Base-by-base conservation (phyloP, 2,888 invertebrate species). In the Proisotoma minuta region DNA sequence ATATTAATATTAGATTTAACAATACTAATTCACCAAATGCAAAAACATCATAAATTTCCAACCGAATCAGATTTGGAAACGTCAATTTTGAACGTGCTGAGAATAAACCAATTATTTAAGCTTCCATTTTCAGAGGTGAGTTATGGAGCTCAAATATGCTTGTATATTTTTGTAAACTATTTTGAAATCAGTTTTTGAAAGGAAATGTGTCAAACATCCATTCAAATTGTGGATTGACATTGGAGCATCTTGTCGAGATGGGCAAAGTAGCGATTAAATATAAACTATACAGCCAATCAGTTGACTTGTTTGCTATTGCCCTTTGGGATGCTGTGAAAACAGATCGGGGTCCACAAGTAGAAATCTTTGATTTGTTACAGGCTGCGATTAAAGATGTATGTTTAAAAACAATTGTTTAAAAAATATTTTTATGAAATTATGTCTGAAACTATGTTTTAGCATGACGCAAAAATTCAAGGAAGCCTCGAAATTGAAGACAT, bases 61-160 rank as follows among this genome's bases (percentile, higher is more conserved):
- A 23, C 5, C 8, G 23, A 53, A 4, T 12, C 22, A 1, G 62
- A 63, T 27, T 18, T 63, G 18, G 51, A 59, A 18, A 27, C 62
- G 5, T 60, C 68, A 3, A 60, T 62, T 51, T 53, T 52, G 18
- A 57, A 56, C 12, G 53, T 66, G 26, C 23, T 68, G 3, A 24
- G 68, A n/a, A 24, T 68, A 22, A 57, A 66, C 15, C 65, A 68
- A 62, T 63, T 60, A 4, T 68, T 65, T 27, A 57, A 66, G 22
- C 28, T 66, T 0, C 20, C 39, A 10, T 51, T 65, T n/a, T 51
- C 60, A 34, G 53, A 68, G 40, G 68, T 68, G 47, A 24, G 57
- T 58, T 40, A 20, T 48, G 24, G 10, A 2, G 18, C 39, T 1
- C 24, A 2, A 4, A 34, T 34, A 34, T 34, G 15, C 8, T 34